These are phyloP conservation scores for Pipistrellus kuhlii DNA, from an alignment of 2,797 vertebrate genomes.

Conservation along the genomic window DNA sequence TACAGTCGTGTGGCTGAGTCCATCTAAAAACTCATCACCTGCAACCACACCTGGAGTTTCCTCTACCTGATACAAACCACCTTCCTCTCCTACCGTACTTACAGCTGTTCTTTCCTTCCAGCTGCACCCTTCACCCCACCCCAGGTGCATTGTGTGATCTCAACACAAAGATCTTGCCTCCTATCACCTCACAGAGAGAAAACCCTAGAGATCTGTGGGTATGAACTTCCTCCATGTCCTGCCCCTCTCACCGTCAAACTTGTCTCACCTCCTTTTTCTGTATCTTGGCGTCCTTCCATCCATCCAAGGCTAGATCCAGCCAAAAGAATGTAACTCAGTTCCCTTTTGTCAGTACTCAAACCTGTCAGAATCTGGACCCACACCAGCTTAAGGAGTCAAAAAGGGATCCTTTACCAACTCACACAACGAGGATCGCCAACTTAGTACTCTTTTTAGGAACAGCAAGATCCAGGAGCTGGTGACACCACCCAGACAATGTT, in stretches of 20 bases:
- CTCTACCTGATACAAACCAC: neutral
- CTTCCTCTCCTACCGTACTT: neutral
- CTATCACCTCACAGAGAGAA: neutral
- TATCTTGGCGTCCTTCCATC: neutral
- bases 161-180: neutral
- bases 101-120: neutral
- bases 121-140: no score
- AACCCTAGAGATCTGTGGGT: neutral
- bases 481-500: neutral
- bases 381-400: neutral
- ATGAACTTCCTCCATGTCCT: constrained; percentile 19
- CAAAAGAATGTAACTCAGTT: neutral
- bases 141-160: neutral
- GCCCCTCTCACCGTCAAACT: neutral
- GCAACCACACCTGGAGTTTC: neutral
- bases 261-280: neutral
- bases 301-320: neutral
- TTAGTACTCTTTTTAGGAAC: neutral
- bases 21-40: neutral
- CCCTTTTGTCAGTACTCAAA: neutral
- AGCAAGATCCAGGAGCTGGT: neutral
- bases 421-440: neutral
- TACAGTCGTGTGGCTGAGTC: neutral
- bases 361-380: neutral
- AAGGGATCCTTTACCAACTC: neutral